phyloP scores from a whole-genome alignment of 2,113 vertebrate genomes.

The Empidonax traillii region DNA sequence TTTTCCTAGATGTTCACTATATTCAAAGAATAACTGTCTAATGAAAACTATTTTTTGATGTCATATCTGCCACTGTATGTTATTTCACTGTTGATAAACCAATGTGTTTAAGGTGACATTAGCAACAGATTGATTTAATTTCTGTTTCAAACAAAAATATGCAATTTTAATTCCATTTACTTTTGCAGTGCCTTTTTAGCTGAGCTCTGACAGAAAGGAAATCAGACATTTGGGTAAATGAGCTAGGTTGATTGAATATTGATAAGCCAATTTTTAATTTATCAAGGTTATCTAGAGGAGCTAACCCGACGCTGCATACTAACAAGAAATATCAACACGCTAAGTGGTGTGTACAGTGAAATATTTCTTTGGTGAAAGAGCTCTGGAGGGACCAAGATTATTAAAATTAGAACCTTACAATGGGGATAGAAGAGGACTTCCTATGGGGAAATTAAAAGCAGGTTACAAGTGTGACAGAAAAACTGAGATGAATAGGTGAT shows the following conservation, averaged over 20 bases:
- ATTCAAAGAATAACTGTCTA: neutral
- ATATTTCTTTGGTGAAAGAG: neutral
- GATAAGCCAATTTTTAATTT: conserved; percentile 67
- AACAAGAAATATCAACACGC: conserved; percentile 22
- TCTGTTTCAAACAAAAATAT: conserved; percentile 23
- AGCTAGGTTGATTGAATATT: conserved; percentile 58
- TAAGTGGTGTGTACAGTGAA: conserved; percentile 11
- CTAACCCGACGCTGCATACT: neutral
- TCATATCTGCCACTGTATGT: neutral
- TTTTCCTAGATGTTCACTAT: neutral
- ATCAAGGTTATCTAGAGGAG: conserved; percentile 60
- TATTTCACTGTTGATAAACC: neutral
- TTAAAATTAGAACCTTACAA: neutral
- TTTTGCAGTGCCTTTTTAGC: conserved; percentile 4
- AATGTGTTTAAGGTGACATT: neutral
- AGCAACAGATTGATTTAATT: conserved; percentile 14
- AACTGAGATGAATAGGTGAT: neutral
- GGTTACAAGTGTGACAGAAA: neutral
- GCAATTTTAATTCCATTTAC: conserved; percentile 58
- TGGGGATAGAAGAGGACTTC: neutral
- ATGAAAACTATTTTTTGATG: neutral
- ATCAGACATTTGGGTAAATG: conserved; percentile 37
- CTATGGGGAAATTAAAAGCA: conserved; percentile 4
- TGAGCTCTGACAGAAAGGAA: conserved; percentile 28
- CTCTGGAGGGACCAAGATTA: neutral